Evolutionary conservation across 2,888 invertebrate genomes (phyloP).

Genomic region (Stictocephala bisonia): DNA sequence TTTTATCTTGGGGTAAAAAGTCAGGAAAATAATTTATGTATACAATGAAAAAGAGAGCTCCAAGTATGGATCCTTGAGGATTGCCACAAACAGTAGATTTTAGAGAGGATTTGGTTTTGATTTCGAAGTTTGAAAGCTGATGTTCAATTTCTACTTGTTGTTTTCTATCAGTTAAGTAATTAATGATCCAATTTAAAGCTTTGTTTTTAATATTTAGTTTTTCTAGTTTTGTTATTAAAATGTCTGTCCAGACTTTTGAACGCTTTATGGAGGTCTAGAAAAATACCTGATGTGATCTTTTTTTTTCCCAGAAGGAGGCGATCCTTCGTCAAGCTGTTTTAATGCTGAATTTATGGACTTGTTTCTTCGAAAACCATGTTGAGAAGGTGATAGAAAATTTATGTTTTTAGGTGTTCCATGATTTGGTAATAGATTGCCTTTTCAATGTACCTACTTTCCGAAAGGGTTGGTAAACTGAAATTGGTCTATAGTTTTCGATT

Average conservation of each 20-base stretch:
- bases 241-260: neutral
- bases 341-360: neutral
- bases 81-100: neutral
- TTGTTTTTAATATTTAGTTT: neutral
- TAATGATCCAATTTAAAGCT: neutral
- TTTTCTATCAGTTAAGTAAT: neutral
- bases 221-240: neutral
- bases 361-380: neutral
- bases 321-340: neutral
- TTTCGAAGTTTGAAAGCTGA: neutral
- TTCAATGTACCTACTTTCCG: too few species aligned
- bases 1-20: neutral
- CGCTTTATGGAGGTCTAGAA: neutral
- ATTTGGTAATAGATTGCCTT: neutral
- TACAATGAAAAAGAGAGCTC: neutral
- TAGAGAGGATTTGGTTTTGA: neutral
- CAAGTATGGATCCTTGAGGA: neutral
- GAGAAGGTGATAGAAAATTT: neutral
- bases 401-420: neutral
- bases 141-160: neutral
- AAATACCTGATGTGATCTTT: neutral
- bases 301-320: neutral
- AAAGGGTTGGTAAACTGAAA: too few species aligned
- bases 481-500: too few species aligned
- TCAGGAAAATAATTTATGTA: neutral